Evolutionary conservation across 2,888 invertebrate genomes (phyloP).

Genomic region (Orthonevra nobilis): DNA sequence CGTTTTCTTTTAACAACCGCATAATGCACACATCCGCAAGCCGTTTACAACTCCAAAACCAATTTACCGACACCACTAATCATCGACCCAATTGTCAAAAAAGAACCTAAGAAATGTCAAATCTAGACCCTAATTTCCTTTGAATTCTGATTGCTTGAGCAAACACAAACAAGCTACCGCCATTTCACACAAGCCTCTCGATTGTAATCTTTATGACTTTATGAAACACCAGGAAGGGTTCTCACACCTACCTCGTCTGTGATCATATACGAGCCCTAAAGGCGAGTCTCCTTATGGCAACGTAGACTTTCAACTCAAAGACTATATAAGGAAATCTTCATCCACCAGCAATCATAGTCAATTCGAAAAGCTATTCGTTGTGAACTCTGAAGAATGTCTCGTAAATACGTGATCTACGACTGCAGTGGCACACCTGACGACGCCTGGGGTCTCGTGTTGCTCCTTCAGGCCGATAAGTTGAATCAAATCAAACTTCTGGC

Average conservation of each 20-base stretch:
- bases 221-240: too few relatives aligned
- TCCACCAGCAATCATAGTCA: background rate
- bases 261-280: too few relatives aligned
- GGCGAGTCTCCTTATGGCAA: too few relatives aligned
- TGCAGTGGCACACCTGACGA: constrained; percentile 85
- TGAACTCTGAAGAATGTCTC: background rate
- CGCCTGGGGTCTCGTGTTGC: constrained; percentile 83
- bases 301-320: too few relatives aligned
- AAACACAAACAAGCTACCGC: background rate
- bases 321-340: background rate
- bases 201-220: background rate
- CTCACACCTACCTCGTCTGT: too few relatives aligned
- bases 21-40: too few relatives aligned
- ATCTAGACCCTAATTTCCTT: too few relatives aligned
- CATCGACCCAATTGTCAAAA: too few relatives aligned
- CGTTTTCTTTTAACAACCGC: too few relatives aligned
- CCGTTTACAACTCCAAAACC: too few relatives aligned
- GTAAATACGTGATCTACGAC: constrained; percentile 81
- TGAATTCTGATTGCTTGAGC: background rate
- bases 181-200: background rate
- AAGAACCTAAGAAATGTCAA: too few relatives aligned
- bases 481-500: constrained; percentile 81
- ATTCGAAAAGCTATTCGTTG: background rate
- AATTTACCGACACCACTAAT: too few relatives aligned
- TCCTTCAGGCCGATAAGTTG: constrained; percentile 81